phyloP scores from a whole-genome alignment of 2,888 invertebrate species.

The Nemurella pictetii region DNA sequence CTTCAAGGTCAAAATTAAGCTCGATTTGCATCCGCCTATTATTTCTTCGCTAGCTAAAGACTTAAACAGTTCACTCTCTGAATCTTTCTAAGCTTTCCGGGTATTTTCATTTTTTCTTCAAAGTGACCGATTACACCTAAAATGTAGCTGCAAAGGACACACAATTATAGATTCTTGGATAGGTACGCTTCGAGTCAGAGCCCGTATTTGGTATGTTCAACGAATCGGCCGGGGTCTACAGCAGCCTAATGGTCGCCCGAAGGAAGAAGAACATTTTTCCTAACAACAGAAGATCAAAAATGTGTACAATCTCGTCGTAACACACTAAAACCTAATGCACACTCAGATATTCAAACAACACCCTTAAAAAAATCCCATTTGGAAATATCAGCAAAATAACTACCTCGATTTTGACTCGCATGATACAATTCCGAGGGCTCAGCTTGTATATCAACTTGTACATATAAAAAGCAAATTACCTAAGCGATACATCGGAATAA shows the following conservation, averaged over 20 bases:
- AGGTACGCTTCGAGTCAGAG: too few relatives aligned
- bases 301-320: background rate
- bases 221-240: too few relatives aligned
- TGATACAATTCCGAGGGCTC: background rate
- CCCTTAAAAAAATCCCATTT: background rate
- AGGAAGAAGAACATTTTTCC: background rate
- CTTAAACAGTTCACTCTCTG: too few relatives aligned
- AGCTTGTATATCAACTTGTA: background rate
- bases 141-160: too few relatives aligned
- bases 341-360: background rate
- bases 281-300: background rate
- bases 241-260: constrained; percentile 15
- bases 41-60: too few relatives aligned
- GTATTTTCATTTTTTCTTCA: too few relatives aligned
- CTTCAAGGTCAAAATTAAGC: too few relatives aligned
- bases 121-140: too few relatives aligned
- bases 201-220: too few relatives aligned
- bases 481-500: background rate
- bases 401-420: background rate
- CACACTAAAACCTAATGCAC: background rate
- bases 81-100: too few relatives aligned
- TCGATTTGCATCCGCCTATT: too few relatives aligned
- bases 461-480: constrained; percentile 10
- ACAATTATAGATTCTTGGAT: too few relatives aligned
- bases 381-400: background rate